Evolutionary conservation across 2,888 invertebrate species (phyloP).

Genomic region (Sphaerophoria rueppellii): DNA sequence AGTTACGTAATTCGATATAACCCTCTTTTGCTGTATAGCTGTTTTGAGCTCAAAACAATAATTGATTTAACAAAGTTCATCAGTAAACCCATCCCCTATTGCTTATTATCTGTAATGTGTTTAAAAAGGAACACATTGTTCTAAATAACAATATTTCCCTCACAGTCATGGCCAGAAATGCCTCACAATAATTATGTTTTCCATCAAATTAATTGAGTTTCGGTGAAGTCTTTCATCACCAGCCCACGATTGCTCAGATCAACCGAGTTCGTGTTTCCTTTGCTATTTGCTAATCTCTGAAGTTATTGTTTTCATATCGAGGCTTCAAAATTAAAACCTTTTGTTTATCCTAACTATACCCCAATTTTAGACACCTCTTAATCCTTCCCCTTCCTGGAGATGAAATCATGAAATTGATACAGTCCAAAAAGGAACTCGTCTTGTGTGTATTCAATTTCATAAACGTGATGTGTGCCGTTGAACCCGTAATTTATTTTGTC

Average conservation of each 20-base stretch:
- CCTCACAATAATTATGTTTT: constrained; percentile 62
- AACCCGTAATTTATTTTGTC: constrained; percentile 56
- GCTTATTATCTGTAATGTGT: too few relatives aligned
- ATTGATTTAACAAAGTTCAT: too few relatives aligned
- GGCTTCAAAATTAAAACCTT: neutral
- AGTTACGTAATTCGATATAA: too few relatives aligned
- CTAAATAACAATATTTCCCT: neutral
- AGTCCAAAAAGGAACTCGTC: constrained; percentile 27
- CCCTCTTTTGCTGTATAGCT: too few relatives aligned
- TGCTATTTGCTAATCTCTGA: neutral
- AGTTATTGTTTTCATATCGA: neutral
- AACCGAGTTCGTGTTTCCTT: constrained; percentile 48
- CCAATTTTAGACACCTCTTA: neutral
- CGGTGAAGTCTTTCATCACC: neutral
- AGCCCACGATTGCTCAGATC: constrained; percentile 54
- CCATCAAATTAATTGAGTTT: constrained; percentile 34
- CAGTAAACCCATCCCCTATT: too few relatives aligned
- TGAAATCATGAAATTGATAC: constrained; percentile 27
- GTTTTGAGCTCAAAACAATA: too few relatives aligned
- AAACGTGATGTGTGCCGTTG: constrained; percentile 35
- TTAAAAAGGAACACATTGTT: neutral
- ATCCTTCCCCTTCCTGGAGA: constrained; percentile 9
- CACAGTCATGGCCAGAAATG: constrained; percentile 2
- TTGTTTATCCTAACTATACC: neutral
- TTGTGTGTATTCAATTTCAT: constrained; percentile 32